A percentile compares a stretch with the other conserved stretches of the same genome.
phyloP scores from a whole-genome alignment of 2,888 invertebrate genomes.

The Noctua janthina region DNA sequence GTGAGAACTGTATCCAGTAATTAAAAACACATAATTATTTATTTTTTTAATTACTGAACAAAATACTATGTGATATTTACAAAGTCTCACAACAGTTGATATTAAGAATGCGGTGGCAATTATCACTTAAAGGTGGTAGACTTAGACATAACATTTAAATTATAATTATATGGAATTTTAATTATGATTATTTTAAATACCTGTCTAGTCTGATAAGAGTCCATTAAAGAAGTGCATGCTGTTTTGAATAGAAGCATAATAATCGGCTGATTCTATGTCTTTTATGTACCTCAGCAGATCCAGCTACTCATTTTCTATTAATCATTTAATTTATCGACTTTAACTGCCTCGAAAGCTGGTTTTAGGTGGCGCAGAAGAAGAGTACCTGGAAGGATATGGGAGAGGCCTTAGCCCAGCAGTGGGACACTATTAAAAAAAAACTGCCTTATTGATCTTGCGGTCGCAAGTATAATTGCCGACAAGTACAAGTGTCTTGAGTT shows the following conservation, averaged over 20 bases:
- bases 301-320: not conserved
- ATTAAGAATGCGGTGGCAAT: conserved; percentile 45
- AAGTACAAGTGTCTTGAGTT: too few species aligned
- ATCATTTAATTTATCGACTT: too few species aligned
- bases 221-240: not conserved
- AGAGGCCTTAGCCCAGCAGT: too few species aligned
- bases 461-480: not conserved
- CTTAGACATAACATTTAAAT: conserved; percentile 43
- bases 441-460: too few species aligned
- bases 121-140: conserved; percentile 58
- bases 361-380: too few species aligned
- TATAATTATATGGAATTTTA: conserved; percentile 48
- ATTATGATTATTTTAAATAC: conserved; percentile 39
- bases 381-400: too few species aligned
- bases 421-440: too few species aligned
- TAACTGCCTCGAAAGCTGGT: too few species aligned
- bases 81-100: conserved; percentile 28
- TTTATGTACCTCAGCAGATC: not conserved
- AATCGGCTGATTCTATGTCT: not conserved
- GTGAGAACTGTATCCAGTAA: conserved; percentile 18
- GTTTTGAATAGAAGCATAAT: not conserved
- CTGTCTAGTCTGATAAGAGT: conserved; percentile 5
- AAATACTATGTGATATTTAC: conserved; percentile 44
- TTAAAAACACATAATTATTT: conserved; percentile 53
- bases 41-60: conserved; percentile 53